Evolutionary conservation across 2,888 invertebrate species (phyloP), one percentile per base, ranked within the genome.

Genomic region (Rosalia funebris): DNA sequence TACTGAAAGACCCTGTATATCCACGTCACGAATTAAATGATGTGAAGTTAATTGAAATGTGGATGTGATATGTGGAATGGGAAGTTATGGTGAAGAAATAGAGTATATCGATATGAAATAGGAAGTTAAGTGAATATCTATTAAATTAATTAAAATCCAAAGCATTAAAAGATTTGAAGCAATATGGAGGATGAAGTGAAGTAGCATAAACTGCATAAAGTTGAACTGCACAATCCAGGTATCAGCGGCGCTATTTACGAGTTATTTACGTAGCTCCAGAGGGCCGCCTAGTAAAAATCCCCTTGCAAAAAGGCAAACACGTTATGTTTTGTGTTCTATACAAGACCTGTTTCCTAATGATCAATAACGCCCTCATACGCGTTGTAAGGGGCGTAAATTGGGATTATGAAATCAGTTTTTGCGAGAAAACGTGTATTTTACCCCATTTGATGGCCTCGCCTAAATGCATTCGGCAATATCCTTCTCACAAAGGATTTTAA

Each of bases 391-490:
- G 46, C 16, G 31, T 46, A 46, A 46, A 46, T 32, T 32, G 46
- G n/a, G 46, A 46, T 32, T 46, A 46, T 46, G 46, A 16, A 46
- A 46, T 32, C 46, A 32, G 46, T 46, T 46, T 46, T 32, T 46
- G 46, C 15, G 46, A 32, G 32, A 14, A 46, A 46, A 46, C 12
- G 14, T 20, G 46, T 46, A 32, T 16, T 46, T 34, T 25, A 25
- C 25, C 25, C 25, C 7, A 7, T 25, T 25, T 44, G 31, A 32
- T 25, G 25, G 20, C 32, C 32, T 31, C n/a, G 11, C 46, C 46
- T 16, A 46, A 32, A 46, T 32, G 31, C 46, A 46, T 46, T 46
- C 32, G 14, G 5, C 19, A 1, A 14, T 14, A 46, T 31, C 25
- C 25, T 25, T 7, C 4, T 25, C 7, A 25, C 25, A 7, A 25